These are phyloP conservation scores for Microplitis demolitor DNA, from an alignment of 1,140 invertebrate genomes.

Conservation along the genomic window DNA sequence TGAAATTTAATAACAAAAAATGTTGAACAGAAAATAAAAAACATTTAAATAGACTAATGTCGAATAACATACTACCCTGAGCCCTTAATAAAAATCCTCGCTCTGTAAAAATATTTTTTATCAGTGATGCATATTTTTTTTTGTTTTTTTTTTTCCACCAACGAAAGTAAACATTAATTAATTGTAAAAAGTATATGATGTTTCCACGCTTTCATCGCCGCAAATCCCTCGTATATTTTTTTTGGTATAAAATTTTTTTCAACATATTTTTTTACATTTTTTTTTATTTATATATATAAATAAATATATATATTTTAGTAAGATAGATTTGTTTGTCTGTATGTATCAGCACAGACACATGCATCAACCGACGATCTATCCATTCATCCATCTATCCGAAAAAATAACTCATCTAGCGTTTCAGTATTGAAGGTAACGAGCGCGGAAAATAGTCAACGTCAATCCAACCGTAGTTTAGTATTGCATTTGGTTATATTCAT, in stretches of 20 bases:
- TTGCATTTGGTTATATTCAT: slow-evolving; percentile 8
- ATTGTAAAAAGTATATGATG: neutral
- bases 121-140: too few species aligned
- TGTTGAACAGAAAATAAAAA: too few species aligned
- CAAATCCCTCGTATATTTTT: neutral
- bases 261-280: neutral
- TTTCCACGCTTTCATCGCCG: neutral
- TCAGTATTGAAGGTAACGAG: slow-evolving; percentile 6
- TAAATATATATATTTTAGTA: too few species aligned
- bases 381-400: neutral
- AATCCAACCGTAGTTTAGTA: slow-evolving; percentile 5
- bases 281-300: neutral
- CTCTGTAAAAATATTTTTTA: too few species aligned
- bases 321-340: too few species aligned
- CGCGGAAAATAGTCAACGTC: slow-evolving; percentile 4
- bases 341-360: too few species aligned
- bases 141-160: too few species aligned
- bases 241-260: neutral
- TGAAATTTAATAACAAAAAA: neutral
- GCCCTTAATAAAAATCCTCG: too few species aligned
- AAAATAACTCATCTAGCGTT: slow-evolving; percentile 6
- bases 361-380: neutral
- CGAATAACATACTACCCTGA: too few species aligned
- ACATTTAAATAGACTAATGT: too few species aligned
- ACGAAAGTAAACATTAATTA: neutral